Conservation (phyloP, 1,140 invertebrate genomes). For the Conopomorpha cramerella region DNA sequence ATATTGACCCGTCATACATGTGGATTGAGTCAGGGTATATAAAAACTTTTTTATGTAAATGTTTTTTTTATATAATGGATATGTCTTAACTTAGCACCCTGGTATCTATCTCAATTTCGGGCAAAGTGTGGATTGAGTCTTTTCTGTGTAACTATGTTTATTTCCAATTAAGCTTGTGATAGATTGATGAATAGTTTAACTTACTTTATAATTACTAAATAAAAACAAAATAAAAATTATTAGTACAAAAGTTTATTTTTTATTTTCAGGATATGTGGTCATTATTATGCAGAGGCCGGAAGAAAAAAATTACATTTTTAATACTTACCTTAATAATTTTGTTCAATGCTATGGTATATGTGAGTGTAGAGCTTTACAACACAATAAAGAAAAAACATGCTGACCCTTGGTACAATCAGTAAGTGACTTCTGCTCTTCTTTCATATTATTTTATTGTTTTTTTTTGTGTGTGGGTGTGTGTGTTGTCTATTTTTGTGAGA, state of each 20-base stretch:
- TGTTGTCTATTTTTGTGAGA: background rate
- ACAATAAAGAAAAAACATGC: constrained; percentile 26
- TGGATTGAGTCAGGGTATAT: too few species aligned
- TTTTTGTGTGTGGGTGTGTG: too few species aligned
- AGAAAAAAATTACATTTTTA: constrained; percentile 32
- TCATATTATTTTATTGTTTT: background rate
- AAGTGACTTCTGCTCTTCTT: constrained; percentile 6
- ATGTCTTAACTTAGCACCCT: too few species aligned
- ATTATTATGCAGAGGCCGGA: constrained; percentile 33
- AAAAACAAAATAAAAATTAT: background rate
- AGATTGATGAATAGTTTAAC: too few species aligned
- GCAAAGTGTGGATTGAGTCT: too few species aligned
- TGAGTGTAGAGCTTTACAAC: constrained; percentile 37
- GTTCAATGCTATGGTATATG: constrained; percentile 40
- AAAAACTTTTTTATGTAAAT: too few species aligned
- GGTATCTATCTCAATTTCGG: too few species aligned
- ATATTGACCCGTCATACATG: too few species aligned
- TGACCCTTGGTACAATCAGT: constrained; percentile 32
- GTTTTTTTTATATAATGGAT: too few species aligned
- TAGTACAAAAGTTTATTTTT: background rate
- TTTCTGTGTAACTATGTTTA: too few species aligned
- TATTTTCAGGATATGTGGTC: constrained; percentile 22
- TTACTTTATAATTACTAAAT: too few species aligned
- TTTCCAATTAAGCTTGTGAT: too few species aligned
- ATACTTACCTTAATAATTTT: constrained; percentile 28